Conservation (phyloP, 2,888 invertebrate genomes). For the Archips xylosteana region DNA sequence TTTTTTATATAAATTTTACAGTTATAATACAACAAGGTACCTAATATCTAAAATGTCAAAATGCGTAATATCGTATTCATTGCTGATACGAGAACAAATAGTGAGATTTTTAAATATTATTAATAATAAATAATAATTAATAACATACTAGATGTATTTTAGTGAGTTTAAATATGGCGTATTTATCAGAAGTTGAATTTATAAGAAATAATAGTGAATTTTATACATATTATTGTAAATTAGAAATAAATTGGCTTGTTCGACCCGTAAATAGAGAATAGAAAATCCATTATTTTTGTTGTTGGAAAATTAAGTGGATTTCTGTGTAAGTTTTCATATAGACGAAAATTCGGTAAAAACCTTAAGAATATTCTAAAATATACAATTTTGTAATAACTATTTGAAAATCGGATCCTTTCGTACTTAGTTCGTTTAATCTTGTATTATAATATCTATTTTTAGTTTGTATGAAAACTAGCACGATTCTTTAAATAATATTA, state of each 20-base stretch:
- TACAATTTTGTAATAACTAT: constrained; percentile 47
- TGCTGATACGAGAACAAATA: constrained; percentile 61
- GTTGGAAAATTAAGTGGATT: constrained; percentile 2
- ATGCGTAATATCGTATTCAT: constrained; percentile 45
- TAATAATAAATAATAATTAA: constrained; percentile 46
- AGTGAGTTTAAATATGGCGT: constrained; percentile 47
- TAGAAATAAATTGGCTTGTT: constrained; percentile 35
- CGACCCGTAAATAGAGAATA: constrained; percentile 16
- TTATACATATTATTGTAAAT: constrained; percentile 39
- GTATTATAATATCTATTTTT: background rate
- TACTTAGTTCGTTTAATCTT: constrained; percentile 47
- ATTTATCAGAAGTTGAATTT: constrained; percentile 70
- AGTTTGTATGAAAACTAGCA: constrained; percentile 26
- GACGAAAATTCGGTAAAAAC: background rate
- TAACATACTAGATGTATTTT: constrained; percentile 45
- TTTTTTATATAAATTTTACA: background rate
- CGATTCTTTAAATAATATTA: background rate
- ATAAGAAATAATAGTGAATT: constrained; percentile 50
- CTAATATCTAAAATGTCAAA: constrained; percentile 43
- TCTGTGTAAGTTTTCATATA: constrained; percentile 22
- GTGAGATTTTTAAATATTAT: constrained; percentile 71
- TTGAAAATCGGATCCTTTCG: constrained; percentile 53
- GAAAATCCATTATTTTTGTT: constrained; percentile 26
- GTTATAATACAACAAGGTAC: constrained; percentile 1
- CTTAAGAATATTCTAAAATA: constrained; percentile 42